Evolutionary conservation across 2,113 vertebrate genomes (phyloP).

Genomic region (Podilymbus podiceps): DNA sequence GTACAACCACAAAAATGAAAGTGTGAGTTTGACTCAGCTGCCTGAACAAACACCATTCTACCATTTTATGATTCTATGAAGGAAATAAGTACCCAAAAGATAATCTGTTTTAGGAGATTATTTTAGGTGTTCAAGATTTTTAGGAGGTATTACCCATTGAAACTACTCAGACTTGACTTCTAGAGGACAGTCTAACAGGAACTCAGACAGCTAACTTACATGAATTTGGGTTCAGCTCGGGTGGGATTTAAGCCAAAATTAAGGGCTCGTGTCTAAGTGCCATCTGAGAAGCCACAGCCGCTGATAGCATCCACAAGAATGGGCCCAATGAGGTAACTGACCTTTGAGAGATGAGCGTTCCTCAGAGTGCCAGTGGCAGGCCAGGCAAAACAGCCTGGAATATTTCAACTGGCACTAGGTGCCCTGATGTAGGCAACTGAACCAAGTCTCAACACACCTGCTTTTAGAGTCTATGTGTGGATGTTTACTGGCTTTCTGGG

Average conservation of each 20-base stretch:
- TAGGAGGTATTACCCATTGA: not conserved
- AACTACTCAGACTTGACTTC: not conserved
- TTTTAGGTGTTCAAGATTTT: not conserved
- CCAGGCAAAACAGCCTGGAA: not conserved
- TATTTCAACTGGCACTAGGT: not conserved
- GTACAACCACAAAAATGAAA: not conserved
- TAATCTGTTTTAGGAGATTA: not conserved
- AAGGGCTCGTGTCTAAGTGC: fast-evolving
- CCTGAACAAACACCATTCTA: not conserved
- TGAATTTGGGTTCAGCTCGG: not conserved
- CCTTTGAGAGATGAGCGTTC: not conserved
- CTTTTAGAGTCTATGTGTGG: not conserved
- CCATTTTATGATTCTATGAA: not conserved
- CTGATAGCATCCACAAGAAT: not conserved
- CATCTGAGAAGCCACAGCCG: not conserved
- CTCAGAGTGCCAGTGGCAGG: not conserved
- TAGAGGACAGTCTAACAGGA: not conserved
- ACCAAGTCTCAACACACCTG: not conserved
- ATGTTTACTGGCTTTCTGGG: not conserved
- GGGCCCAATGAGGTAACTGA: not conserved
- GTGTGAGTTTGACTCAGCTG: not conserved
- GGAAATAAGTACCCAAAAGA: not conserved
- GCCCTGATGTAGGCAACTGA: not conserved
- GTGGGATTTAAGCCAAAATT: not conserved
- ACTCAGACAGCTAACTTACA: not conserved